Percentiles rank a stretch among this genome's conserved stretches.
These are phyloP conservation scores for Macaria liturata DNA, from an alignment of 2,888 invertebrate genomes.

Conservation along the genomic window DNA sequence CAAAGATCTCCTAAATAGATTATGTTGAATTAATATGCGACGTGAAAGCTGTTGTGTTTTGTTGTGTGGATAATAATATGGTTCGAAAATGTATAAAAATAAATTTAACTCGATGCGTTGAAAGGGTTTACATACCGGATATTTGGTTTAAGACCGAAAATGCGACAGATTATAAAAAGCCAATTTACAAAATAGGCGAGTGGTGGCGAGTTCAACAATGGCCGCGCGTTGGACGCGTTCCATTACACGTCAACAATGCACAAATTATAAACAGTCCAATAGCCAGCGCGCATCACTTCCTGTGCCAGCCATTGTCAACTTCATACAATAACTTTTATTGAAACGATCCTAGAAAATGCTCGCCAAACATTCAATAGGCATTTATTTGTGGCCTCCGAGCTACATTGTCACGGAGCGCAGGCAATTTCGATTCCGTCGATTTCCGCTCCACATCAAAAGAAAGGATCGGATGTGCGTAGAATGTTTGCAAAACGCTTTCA, in stretches of 20 bases:
- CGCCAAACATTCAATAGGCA: conserved; percentile 65
- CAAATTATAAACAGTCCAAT: conserved; percentile 82
- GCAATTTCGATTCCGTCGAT: conserved; percentile 70
- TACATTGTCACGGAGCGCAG: conserved; percentile 66
- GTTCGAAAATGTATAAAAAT: too few relatives aligned
- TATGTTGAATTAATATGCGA: too few relatives aligned
- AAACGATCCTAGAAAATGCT: conserved; percentile 75
- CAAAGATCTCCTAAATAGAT: too few relatives aligned
- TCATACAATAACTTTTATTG: conserved; percentile 82
- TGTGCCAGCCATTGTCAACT: conserved; percentile 75
- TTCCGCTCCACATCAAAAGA: conserved; percentile 71
- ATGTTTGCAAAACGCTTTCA: conserved; percentile 60
- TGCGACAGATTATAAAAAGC: conserved; percentile 52
- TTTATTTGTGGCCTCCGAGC: conserved; percentile 70
- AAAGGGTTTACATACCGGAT: not conserved
- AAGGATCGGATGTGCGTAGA: conserved; percentile 58
- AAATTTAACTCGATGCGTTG: too few relatives aligned
- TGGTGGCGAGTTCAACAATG: conserved; percentile 59
- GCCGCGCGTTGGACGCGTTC: conserved; percentile 64
- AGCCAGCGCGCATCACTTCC: conserved; percentile 78
- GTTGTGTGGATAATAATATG: too few relatives aligned
- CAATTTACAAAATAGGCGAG: conserved; percentile 69
- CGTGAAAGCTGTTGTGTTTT: too few relatives aligned
- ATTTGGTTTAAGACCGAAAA: not conserved
- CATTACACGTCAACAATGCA: conserved; percentile 71